These are phyloP conservation scores for Gymnarchus niloticus DNA, from an alignment of 2,113 vertebrate genomes.

Conservation along the genomic window DNA sequence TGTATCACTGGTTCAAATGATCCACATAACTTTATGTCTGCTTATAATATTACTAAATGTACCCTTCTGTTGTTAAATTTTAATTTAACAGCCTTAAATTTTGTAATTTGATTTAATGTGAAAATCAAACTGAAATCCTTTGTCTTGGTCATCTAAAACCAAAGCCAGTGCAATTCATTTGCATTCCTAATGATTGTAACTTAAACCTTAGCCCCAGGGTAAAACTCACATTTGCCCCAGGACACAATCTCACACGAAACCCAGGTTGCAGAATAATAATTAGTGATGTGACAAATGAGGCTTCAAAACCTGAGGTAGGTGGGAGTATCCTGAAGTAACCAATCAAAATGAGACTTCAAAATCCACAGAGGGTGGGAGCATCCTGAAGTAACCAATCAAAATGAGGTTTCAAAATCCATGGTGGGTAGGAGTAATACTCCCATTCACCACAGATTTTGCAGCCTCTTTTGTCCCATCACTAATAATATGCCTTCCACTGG, in stretches of 20 bases:
- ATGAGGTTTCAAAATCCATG: too few relatives aligned
- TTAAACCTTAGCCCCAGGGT: not conserved
- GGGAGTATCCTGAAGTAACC: too few relatives aligned
- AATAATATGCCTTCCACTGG: not conserved
- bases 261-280: not conserved
- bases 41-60: not conserved
- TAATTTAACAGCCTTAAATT: not conserved
- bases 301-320: too few relatives aligned
- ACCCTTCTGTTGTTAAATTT: not conserved
- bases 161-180: not conserved
- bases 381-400: too few relatives aligned
- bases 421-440: too few relatives aligned
- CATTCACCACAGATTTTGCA: too few relatives aligned
- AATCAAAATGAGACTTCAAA: too few relatives aligned
- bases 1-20: not conserved
- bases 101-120: not conserved
- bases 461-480: too few relatives aligned
- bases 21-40: not conserved
- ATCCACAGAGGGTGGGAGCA: too few relatives aligned
- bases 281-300: too few relatives aligned
- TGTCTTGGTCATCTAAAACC: not conserved
- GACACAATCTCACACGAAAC: not conserved
- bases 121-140: not conserved
- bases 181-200: not conserved
- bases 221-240: not conserved